Conservation (phyloP, 2,888 invertebrate genomes). For the Plutella xylostella region DNA sequence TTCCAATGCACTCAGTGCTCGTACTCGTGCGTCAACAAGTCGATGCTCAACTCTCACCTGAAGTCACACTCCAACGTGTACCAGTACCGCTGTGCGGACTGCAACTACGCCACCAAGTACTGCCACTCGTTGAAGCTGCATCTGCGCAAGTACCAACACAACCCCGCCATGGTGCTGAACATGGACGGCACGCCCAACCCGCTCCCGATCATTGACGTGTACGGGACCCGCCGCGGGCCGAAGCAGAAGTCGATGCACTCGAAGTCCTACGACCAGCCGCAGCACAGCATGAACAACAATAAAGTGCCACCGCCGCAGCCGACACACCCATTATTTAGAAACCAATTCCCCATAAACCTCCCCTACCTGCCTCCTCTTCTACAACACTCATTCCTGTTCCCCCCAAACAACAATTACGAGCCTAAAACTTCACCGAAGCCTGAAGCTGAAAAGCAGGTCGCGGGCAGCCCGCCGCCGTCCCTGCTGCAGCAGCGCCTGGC, state of each 20-base stretch:
- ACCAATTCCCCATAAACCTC: slow-evolving; percentile 55
- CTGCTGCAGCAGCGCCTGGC: slow-evolving; percentile 51
- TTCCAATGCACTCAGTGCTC: slow-evolving; percentile 92
- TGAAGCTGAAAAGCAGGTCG: no score
- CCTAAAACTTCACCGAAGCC: slow-evolving; percentile 40
- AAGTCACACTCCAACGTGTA: slow-evolving; percentile 95
- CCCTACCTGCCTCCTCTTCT: slow-evolving; percentile 59
- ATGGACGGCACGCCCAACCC: slow-evolving; percentile 91
- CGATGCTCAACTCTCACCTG: slow-evolving; percentile 98
- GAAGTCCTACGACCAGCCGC: slow-evolving; percentile 52
- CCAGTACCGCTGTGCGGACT: slow-evolving; percentile 93
- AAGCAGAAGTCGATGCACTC: slow-evolving; percentile 71
- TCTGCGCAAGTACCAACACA: slow-evolving; percentile 90
- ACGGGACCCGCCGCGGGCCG: slow-evolving; percentile 90
- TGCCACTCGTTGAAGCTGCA: slow-evolving; percentile 97
- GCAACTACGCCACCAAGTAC: slow-evolving; percentile 97
- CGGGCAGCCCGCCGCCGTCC: slow-evolving; percentile 38
- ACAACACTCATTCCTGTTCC: slow-evolving; percentile 59
- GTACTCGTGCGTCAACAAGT: slow-evolving; percentile 96
- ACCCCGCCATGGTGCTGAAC: slow-evolving; percentile 90
- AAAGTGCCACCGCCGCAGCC: slow-evolving; percentile 36
- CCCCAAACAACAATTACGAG: slow-evolving; percentile 59
- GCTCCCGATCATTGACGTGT: slow-evolving; percentile 88
- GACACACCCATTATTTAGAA: slow-evolving; percentile 50
- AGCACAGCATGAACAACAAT: slow-evolving; percentile 31